Base-by-base conservation (phyloP, 2,888 invertebrate species). In the Chirona hameri region DNA sequence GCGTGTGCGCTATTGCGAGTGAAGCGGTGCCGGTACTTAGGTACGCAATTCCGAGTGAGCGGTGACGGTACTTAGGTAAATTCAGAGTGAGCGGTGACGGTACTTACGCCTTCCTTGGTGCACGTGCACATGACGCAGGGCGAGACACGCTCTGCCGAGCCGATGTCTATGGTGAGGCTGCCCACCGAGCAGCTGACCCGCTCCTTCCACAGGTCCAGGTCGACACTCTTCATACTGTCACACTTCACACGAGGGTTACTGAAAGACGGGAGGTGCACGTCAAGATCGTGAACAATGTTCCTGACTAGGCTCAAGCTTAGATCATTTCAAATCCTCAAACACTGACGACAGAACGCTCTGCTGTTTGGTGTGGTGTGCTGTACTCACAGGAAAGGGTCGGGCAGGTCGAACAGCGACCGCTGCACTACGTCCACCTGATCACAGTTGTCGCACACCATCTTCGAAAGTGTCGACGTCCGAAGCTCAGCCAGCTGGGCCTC, bases 221-320 rank as follows among this genome's bases (percentile, higher is more conserved):
- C 87, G 18, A 89, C 84, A 9, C 85, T 84, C 15, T 88, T 87
- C 76, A 89, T 83, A 48, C 94, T 93, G 24, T 92, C 91, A 87
- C 97, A 97, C 0, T 95, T 92, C 29, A 97, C 93, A 76, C 96
- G 91, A 0, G 96, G 96, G 87, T 97, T 97, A 84, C 93, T 93
- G 86, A 60, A 83, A 81, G 10, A 86, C 88, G 88, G 82, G 88
- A 88, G 39, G 39, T 5, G 7, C 39, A 39, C 39, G 39, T 39
- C 39, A 39, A 39, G 39, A 39, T 39, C 39, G 39, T 39, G 39
- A 39, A 39, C 39, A 39, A 39, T 39, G 39, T 7, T 2, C 39
- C 39, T 39, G 39, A 39, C 39, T 39, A 39, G 39, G 39, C 39
- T 7, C 39, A 39, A 39, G 39, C 39, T 39, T 39, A 39, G 39